A percentile compares a stretch with the other conserved stretches of the same genome.
These are phyloP conservation scores for Scaptomyza hsui DNA, from an alignment of 1,140 invertebrate genomes.

Conservation along the genomic window DNA sequence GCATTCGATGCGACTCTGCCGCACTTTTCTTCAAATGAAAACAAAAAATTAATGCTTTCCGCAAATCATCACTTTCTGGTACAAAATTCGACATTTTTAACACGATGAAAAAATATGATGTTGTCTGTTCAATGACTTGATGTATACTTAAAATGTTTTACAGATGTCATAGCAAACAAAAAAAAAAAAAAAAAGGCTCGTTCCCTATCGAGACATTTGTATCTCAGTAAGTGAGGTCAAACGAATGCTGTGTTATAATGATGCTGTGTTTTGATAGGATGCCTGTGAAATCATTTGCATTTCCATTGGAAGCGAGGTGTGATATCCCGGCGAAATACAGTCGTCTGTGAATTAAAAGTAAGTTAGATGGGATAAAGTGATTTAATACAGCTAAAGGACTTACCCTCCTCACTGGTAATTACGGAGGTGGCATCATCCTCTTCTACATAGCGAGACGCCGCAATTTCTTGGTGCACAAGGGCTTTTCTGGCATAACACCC, in stretches of 20 bases:
- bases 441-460: conserved; percentile 78
- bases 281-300: conserved; percentile 88
- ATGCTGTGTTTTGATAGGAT: conserved; percentile 85
- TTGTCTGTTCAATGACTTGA: too few relatives aligned
- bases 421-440: conserved; percentile 83
- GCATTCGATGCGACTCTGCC: too few relatives aligned
- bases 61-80: too few relatives aligned
- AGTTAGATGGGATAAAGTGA: background rate
- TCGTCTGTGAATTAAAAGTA: conserved; percentile 57
- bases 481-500: conserved; percentile 71
- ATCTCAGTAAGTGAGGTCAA: conserved; percentile 92
- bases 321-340: conserved; percentile 83
- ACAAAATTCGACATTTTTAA: too few relatives aligned
- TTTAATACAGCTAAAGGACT: background rate
- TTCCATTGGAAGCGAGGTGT: conserved; percentile 87
- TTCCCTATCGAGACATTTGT: too few relatives aligned
- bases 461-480: conserved; percentile 78
- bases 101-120: too few relatives aligned
- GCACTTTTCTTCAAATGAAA: too few relatives aligned
- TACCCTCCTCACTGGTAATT: conserved; percentile 83
- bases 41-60: too few relatives aligned
- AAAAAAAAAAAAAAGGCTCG: too few relatives aligned
- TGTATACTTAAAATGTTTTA: too few relatives aligned
- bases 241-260: conserved; percentile 88
- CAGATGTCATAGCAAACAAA: too few relatives aligned